Percentiles rank a stretch among this genome's conserved stretches.
These are phyloP conservation scores for Doryteuthis pealeii DNA, from an alignment of 1,140 invertebrate genomes.

Conservation along the genomic window DNA sequence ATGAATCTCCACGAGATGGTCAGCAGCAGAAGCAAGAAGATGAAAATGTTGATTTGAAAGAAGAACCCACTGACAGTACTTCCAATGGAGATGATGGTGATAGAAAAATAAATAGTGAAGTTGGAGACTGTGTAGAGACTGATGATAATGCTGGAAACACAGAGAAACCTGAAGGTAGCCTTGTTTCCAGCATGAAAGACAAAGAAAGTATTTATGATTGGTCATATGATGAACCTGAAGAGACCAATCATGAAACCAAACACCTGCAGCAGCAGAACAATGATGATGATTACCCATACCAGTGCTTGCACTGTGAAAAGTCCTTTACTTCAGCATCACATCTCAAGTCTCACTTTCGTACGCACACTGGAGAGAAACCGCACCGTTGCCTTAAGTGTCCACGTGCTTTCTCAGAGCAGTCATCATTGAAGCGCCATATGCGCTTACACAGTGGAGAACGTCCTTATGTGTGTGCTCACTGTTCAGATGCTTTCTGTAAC, in stretches of 20 bases:
- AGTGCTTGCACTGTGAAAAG: constrained; percentile 57
- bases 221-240: neutral
- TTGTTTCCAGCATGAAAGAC: neutral
- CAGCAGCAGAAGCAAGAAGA: too few relatives aligned
- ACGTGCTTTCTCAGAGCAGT: constrained; percentile 82
- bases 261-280: neutral
- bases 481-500: constrained; percentile 69
- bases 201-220: neutral
- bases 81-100: neutral
- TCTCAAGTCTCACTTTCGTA: constrained; percentile 47
- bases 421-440: constrained; percentile 67
- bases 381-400: constrained; percentile 71
- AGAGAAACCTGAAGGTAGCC: too few relatives aligned
- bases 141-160: too few relatives aligned
- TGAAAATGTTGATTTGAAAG: neutral
- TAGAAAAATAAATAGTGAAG: neutral
- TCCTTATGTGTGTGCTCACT: constrained; percentile 83
- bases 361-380: constrained; percentile 52
- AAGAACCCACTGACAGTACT: neutral
- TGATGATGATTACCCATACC: constrained; percentile 30
- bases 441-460: constrained; percentile 83
- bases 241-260: neutral
- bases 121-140: neutral
- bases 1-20: neutral
- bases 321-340: constrained; percentile 34